Conservation (phyloP, 2,797 vertebrate genomes). For the Uromys caudimaculatus region DNA sequence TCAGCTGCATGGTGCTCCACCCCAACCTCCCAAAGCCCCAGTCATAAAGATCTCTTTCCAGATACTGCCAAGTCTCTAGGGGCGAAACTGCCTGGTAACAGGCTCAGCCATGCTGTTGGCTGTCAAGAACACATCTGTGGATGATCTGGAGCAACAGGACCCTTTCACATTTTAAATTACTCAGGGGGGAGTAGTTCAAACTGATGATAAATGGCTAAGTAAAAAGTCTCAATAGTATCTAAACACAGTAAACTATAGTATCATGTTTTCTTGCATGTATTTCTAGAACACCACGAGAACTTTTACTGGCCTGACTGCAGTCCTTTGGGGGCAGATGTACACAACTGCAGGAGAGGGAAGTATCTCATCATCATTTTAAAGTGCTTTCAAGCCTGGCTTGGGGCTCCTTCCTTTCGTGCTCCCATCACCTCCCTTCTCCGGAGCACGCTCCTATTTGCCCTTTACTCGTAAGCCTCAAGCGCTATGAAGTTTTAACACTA, state of each 20-base stretch:
- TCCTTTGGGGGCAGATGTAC: background rate
- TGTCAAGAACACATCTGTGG: background rate
- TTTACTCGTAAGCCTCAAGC: background rate
- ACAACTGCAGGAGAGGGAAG: background rate
- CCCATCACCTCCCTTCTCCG: background rate
- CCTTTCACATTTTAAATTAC: conserved; percentile 9
- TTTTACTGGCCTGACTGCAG: background rate
- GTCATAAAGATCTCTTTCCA: background rate
- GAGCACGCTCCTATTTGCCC: background rate
- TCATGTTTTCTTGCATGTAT: background rate
- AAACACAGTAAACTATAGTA: background rate
- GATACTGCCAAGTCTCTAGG: background rate
- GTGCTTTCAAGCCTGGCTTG: background rate
- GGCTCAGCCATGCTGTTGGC: background rate
- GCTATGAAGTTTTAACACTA: background rate
- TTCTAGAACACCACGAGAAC: background rate
- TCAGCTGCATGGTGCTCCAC: background rate
- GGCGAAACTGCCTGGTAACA: background rate
- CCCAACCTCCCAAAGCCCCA: background rate
- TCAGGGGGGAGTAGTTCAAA: background rate
- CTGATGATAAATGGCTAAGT: background rate
- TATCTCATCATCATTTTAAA: background rate
- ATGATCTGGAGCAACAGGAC: background rate
- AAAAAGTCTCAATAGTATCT: conserved; percentile 25
- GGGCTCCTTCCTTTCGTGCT: background rate